Conservation (phyloP, 2,797 vertebrate genomes). For the Sarcoramphus papa region DNA sequence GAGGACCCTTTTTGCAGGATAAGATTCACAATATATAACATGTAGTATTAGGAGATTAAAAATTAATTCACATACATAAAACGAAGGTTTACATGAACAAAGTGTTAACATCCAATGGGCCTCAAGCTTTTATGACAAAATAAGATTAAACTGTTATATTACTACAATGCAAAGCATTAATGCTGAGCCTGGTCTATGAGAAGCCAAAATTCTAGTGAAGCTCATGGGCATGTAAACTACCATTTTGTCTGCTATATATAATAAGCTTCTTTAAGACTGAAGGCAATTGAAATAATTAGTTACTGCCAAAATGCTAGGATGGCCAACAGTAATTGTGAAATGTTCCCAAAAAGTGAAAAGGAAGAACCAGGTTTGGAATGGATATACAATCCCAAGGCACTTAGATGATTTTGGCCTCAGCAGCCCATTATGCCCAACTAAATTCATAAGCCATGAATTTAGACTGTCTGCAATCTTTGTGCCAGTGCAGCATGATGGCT, state of each 20-base stretch:
- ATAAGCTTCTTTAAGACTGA: not conserved
- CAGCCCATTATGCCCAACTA: not conserved
- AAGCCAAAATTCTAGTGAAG: not conserved
- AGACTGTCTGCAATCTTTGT: not conserved
- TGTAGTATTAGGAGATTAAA: not conserved
- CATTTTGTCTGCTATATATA: not conserved
- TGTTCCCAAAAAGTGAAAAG: not conserved
- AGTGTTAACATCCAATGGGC: not conserved
- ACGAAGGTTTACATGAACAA: not conserved
- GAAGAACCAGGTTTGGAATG: not conserved
- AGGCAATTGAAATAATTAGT: not conserved
- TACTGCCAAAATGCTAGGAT: not conserved
- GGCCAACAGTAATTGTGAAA: not conserved
- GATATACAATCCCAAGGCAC: not conserved
- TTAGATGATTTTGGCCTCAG: not conserved
- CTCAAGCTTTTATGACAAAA: not conserved
- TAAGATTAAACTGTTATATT: not conserved
- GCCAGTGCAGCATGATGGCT: not conserved
- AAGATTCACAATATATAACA: not conserved
- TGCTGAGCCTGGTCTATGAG: not conserved
- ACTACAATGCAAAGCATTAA: not conserved
- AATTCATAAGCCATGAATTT: not conserved
- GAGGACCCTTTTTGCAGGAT: not conserved
- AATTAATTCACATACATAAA: not conserved
- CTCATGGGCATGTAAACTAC: not conserved